Evolutionary conservation across 2,113 vertebrate genomes (phyloP).

Genomic region (Arenaria interpres): DNA sequence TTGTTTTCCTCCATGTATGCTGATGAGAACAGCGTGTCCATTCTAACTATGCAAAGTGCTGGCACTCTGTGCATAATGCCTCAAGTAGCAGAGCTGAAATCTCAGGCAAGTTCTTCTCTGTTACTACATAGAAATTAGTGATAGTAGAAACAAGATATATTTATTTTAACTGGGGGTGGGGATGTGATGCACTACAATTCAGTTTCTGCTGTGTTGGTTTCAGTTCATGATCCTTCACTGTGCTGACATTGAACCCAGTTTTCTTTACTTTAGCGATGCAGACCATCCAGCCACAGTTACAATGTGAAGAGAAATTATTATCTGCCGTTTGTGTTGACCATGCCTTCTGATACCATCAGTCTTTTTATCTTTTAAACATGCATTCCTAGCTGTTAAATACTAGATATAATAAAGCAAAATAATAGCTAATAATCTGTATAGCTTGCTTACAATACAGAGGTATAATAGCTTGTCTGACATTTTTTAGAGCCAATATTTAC

Average conservation of each 20-base stretch:
- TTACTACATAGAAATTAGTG: background rate
- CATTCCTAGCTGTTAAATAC: slow-evolving; percentile 22
- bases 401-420: slow-evolving; percentile 50
- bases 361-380: slow-evolving; percentile 16
- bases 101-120: background rate
- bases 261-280: background rate
- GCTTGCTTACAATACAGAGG: slow-evolving; percentile 1
- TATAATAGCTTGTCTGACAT: slow-evolving; percentile 58
- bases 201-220: background rate
- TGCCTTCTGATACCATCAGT: background rate
- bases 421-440: slow-evolving; percentile 50
- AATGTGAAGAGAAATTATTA: background rate
- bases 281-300: background rate
- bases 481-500: slow-evolving; percentile 70
- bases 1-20: rapidly evolving
- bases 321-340: background rate
- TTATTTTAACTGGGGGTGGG: background rate
- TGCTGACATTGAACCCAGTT: background rate
- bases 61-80: background rate
- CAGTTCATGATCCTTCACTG: background rate
- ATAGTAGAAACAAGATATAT: background rate
- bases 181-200: background rate
- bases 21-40: background rate
- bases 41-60: background rate
- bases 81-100: background rate